Percentiles rank a stretch among this genome's conserved stretches.
Evolutionary conservation across 2,113 vertebrate genomes (phyloP).

Genomic region (Rhinolophus sinicus): DNA sequence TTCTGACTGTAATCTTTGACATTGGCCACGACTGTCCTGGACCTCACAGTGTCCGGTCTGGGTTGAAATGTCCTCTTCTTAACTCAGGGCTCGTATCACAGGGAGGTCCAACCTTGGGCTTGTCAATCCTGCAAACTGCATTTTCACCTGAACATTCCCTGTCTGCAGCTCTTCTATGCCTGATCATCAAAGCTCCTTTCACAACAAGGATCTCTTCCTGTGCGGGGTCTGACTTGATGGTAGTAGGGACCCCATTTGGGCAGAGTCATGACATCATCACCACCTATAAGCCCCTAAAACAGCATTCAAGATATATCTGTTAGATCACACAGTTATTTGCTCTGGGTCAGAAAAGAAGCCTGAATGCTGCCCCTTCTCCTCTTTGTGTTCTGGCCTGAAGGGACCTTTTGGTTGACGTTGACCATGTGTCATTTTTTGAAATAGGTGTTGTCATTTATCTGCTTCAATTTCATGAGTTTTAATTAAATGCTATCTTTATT

Average conservation of each 20-base stretch:
- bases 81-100: not conserved
- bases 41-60: not conserved
- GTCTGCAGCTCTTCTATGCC: not conserved
- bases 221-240: not conserved
- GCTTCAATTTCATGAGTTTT: not conserved
- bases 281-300: not conserved
- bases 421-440: not conserved
- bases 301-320: not conserved
- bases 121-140: not conserved
- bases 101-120: not conserved
- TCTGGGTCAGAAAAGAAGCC: not conserved
- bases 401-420: not conserved
- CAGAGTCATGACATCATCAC: not conserved
- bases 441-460: not conserved
- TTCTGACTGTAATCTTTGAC: not conserved
- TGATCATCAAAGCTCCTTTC: not conserved
- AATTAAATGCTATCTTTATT: not conserved
- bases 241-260: not conserved
- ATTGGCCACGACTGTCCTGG: not conserved
- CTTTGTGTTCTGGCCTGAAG: not conserved
- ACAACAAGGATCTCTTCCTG: not conserved
- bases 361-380: not conserved
- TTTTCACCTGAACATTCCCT: not conserved
- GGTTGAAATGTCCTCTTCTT: not conserved
- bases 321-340: not conserved